Percentiles rank a stretch among this genome's conserved stretches.
These are phyloP conservation scores for Amphipoea oculea DNA, from an alignment of 2,888 invertebrate species.

Conservation along the genomic window DNA sequence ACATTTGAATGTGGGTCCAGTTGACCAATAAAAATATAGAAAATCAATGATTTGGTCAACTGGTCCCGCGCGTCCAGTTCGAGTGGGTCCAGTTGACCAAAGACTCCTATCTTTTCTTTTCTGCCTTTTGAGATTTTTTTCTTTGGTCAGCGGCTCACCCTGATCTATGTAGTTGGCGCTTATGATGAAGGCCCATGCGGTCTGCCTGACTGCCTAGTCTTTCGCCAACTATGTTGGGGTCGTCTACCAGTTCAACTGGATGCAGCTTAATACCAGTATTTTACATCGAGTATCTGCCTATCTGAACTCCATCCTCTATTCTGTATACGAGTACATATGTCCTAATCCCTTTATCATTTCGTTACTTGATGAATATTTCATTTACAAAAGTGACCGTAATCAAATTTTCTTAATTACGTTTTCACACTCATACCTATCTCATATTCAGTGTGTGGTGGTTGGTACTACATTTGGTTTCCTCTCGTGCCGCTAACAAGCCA, in stretches of 20 bases:
- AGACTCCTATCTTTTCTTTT: background rate
- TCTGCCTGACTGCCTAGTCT: too few species aligned
- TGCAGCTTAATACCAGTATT: too few species aligned
- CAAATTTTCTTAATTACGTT: conserved; percentile 30
- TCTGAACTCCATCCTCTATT: too few species aligned
- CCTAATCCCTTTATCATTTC: background rate
- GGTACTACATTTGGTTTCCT: conserved; percentile 48
- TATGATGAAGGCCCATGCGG: background rate
- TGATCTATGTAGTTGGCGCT: background rate
- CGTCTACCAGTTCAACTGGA: too few species aligned
- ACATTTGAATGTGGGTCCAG: too few species aligned
- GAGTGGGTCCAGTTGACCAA: too few species aligned
- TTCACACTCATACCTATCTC: conserved; percentile 15
- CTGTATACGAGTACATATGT: background rate
- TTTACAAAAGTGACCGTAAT: conserved; percentile 3
- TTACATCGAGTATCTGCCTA: too few species aligned
- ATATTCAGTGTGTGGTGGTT: conserved; percentile 33
- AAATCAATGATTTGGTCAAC: too few species aligned
- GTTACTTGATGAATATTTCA: conserved; percentile 11
- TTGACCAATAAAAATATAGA: too few species aligned
- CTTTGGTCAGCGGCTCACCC: background rate
- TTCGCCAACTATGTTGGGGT: too few species aligned
- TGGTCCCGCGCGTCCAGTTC: too few species aligned
- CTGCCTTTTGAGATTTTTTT: background rate
- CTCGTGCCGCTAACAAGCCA: conserved; percentile 67